Percentiles rank a stretch among this genome's conserved stretches.
Conservation (phyloP, 2,113 vertebrate genomes). For the Vidua macroura region DNA sequence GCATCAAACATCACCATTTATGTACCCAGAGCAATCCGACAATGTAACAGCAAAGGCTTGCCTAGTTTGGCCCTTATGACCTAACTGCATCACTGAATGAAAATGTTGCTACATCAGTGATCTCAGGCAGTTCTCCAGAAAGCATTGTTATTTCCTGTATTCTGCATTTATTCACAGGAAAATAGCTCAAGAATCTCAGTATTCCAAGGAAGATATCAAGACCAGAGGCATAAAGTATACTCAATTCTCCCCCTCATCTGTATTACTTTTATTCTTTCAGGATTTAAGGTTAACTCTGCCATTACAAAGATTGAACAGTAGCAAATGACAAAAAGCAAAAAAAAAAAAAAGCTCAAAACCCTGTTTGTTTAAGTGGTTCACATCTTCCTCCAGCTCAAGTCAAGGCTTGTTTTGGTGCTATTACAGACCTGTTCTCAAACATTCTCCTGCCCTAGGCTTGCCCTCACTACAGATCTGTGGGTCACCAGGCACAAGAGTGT, state of each 20-base stretch:
- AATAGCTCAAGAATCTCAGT: neutral
- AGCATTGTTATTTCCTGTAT: neutral
- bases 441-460: neutral
- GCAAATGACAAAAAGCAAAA: neutral
- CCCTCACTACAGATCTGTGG: neutral
- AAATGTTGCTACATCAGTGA: neutral
- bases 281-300: neutral
- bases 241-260: neutral
- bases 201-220: neutral
- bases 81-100: neutral
- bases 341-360: rapidly evolving
- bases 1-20: neutral
- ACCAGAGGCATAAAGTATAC: neutral
- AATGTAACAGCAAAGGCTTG: neutral
- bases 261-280: neutral
- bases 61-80: neutral
- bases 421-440: neutral
- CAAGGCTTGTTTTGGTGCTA: neutral
- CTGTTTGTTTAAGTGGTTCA: neutral
- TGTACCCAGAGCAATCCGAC: neutral
- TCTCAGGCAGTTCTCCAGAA: neutral
- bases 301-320: neutral
- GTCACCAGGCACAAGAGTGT: neutral
- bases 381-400: neutral
- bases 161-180: neutral